phyloP scores from a whole-genome alignment of 1,140 invertebrate genomes.

The Bombus superbus region DNA sequence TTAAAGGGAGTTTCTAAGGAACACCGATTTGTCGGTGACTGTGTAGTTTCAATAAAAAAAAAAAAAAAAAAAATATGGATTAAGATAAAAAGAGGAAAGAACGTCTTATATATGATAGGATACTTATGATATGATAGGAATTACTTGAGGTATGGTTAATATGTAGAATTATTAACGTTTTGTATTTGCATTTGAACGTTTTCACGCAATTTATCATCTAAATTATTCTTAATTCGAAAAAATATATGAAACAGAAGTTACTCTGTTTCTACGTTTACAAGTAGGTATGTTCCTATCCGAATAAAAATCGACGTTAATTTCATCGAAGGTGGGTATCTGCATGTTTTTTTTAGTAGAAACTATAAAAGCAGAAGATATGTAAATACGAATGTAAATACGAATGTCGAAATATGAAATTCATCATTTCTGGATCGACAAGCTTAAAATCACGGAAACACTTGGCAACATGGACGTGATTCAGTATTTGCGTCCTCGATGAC shows the following conservation, averaged over 20 bases:
- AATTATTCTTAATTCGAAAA: neutral
- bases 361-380: neutral
- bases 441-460: neutral
- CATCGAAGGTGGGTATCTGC: neutral
- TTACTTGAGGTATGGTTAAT: no score
- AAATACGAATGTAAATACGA: no score
- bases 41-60: neutral
- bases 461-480: conserved; percentile 35
- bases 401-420: neutral
- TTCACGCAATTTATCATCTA: neutral
- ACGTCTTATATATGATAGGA: no score
- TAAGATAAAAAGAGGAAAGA: no score
- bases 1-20: neutral
- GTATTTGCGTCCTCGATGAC: conserved; percentile 55
- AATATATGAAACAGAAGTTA: neutral
- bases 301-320: neutral
- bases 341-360: neutral
- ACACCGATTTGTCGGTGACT: neutral
- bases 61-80: no score
- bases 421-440: neutral
- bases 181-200: no score
- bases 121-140: no score
- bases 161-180: no score
- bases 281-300: neutral
- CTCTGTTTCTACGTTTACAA: no score